Base-by-base conservation (phyloP, 2,113 vertebrate species). In the Mola mola region DNA sequence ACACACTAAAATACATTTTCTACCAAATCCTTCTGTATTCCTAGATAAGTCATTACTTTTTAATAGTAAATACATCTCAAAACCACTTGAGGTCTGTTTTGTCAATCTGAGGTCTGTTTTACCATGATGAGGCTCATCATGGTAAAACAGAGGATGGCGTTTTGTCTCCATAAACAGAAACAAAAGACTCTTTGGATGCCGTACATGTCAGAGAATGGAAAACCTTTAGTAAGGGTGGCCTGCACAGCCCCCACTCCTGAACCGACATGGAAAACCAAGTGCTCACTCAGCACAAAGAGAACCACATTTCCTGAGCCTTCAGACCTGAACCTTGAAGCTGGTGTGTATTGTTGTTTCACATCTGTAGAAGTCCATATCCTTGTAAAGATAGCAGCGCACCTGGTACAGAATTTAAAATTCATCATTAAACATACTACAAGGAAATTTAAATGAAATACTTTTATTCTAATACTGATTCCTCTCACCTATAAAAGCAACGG, bases 101-200 rank as follows among this genome's bases (percentile, higher is more conserved):
- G 52, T 75, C 59, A 52, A 72, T 87, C 69, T n/a, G n/a, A n/a
- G n/a, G n/a, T n/a, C n/a, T n/a, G n/a, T n/a, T n/a, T n/a, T n/a
- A n/a, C n/a, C n/a, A n/a, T n/a, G n/a, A n/a, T n/a, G n/a, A 79
- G 52, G 31, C 40, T 72, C 48, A 78, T 52, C 5, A 44, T 43
- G 71, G 84, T 75, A n/a, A 72, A 76, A 57, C 43, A 57, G 40
- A 68, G 66, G 68, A 76, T 33, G 62, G 21, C 44, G 79, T 76
- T 76, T 84, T 49, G 78, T 82, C 87, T 88, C 87, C 87, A 74
- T 89, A 87, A 90, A 87, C 81, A 88, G 65, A 84, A 71, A 84
- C 36, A 63, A 83, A 77, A 67, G 79, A 66, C 73, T 80, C 79
- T 62, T 66, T 86, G 81, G 81, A 81, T 64, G 77, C 67, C 29